A percentile compares a stretch with the other conserved stretches of the same genome.
Conservation (phyloP, 64 coral and sea anemone genomes). For the Astreopora myriophthalma region DNA sequence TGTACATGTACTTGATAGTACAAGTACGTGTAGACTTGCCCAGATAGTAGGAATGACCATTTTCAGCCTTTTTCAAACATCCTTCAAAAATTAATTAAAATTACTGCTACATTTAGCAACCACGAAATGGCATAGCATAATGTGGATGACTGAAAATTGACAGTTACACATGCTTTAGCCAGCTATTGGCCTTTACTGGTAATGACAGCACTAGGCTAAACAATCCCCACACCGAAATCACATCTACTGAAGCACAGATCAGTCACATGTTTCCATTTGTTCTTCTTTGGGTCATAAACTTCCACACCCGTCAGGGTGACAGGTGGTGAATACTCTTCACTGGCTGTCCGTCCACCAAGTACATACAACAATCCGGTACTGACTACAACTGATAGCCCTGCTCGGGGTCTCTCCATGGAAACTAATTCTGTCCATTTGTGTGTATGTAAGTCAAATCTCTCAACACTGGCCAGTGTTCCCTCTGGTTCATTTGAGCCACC, state of each 20-base stretch:
- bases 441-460: conserved; percentile 58
- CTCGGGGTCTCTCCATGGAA: conserved; percentile 67
- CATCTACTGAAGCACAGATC: conserved; percentile 77
- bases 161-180: too few species aligned
- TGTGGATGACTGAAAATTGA: too few species aligned
- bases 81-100: too few species aligned
- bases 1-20: too few species aligned
- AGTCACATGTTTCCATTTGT: conserved; percentile 69
- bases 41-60: too few species aligned
- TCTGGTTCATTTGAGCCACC: conserved; percentile 72
- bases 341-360: conserved; percentile 76
- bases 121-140: too few species aligned
- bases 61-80: too few species aligned
- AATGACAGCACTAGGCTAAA: neutral
- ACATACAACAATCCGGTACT: conserved; percentile 70
- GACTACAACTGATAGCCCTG: conserved; percentile 66
- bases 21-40: too few species aligned
- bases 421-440: conserved; percentile 67
- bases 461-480: conserved; percentile 65
- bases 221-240: conserved; percentile 70
- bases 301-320: conserved; percentile 81
- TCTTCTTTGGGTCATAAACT: conserved; percentile 70
- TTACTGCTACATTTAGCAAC: too few species aligned
- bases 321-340: conserved; percentile 73
- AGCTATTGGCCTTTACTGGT: neutral